phyloP scores from a whole-genome alignment of 2,888 invertebrate species.

The Drosophila trichaetosa region DNA sequence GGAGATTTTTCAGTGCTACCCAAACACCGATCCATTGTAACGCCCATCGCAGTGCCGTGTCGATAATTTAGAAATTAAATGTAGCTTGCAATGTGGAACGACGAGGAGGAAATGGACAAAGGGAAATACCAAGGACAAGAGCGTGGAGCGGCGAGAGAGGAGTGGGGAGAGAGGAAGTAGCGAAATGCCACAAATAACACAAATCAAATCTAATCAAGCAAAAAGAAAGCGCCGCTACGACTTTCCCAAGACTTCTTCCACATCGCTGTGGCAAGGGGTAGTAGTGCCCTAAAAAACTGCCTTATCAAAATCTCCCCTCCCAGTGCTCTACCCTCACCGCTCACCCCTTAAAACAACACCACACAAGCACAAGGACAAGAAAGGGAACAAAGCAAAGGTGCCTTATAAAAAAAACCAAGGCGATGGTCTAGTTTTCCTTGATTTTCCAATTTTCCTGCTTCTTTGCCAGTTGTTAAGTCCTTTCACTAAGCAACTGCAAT shows the following conservation, averaged over 20 bases:
- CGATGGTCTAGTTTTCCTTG: conserved; percentile 66
- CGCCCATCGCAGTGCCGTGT: conserved; percentile 65
- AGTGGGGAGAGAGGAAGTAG: conserved; percentile 14
- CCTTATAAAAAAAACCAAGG: conserved; percentile 43
- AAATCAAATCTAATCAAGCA: conserved; percentile 78
- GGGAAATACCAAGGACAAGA: background rate
- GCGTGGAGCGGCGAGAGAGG: background rate
- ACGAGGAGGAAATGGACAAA: background rate
- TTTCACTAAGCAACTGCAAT: conserved; percentile 64
- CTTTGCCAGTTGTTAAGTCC: conserved; percentile 37
- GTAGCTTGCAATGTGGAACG: conserved; percentile 48
- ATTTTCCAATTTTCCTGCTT: conserved; percentile 14
- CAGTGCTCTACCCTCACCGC: conserved; percentile 25
- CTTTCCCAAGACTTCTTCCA: conserved; percentile 50
- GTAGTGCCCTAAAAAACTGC: background rate
- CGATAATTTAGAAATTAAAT: conserved; percentile 79
- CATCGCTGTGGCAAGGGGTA: conserved; percentile 26
- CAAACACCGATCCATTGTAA: conserved; percentile 29
- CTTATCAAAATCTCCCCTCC: background rate
- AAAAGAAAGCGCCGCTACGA: conserved; percentile 58
- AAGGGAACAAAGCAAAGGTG: conserved; percentile 9
- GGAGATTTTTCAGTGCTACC: conserved; percentile 12
- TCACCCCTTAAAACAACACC: conserved; percentile 61
- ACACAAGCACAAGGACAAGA: conserved; percentile 11
- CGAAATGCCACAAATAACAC: conserved; percentile 78